These are phyloP conservation scores for Acanthococcus lagerstroemiae DNA, from an alignment of 2,888 invertebrate genomes.

Conservation along the genomic window DNA sequence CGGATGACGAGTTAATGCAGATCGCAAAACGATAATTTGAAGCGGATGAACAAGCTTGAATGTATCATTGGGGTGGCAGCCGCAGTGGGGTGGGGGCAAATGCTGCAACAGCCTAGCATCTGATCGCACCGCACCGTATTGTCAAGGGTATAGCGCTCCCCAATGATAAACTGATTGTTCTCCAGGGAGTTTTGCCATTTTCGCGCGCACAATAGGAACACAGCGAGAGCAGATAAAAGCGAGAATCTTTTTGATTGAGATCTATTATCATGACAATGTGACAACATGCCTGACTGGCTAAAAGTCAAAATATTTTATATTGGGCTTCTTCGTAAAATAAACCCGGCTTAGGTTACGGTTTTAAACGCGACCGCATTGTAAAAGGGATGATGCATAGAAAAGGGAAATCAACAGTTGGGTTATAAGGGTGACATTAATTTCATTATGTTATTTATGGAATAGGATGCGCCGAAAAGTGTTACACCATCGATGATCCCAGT, in stretches of 20 bases:
- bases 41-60: conserved; percentile 23
- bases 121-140: not conserved
- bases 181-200: conserved; percentile 7
- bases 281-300: conserved; percentile 24
- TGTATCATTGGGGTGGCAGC: not conserved
- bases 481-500: too few species aligned
- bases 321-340: not conserved
- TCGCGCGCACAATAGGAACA: conserved; percentile 6
- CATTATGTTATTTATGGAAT: conserved; percentile 14
- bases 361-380: not conserved
- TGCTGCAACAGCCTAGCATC: too few species aligned
- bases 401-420: conserved; percentile 25
- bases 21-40: conserved; percentile 21
- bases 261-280: conserved; percentile 29
- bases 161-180: conserved; percentile 8
- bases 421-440: conserved; percentile 25
- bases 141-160: not conserved
- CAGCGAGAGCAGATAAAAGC: not conserved
- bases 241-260: conserved; percentile 23
- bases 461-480: too few species aligned
- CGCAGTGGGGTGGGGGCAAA: not conserved
- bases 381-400: not conserved
- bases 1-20: conserved; percentile 29
- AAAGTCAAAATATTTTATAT: conserved; percentile 28
- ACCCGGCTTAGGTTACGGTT: conserved; percentile 6